These are phyloP conservation scores for Molossus molossus DNA, from an alignment of 2,797 vertebrate species.

Conservation along the genomic window DNA sequence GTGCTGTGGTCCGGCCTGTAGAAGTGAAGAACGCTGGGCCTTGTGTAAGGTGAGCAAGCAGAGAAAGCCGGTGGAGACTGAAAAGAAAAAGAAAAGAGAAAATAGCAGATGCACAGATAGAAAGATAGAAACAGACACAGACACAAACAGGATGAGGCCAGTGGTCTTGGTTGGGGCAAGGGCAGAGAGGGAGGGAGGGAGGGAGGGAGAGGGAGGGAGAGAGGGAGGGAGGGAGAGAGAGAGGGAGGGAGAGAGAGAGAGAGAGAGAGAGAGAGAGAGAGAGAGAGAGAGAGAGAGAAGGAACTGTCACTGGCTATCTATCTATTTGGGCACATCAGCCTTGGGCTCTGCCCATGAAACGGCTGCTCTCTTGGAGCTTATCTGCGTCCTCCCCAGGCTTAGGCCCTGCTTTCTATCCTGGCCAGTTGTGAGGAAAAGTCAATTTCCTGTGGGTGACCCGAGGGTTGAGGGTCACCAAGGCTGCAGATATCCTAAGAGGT, in stretches of 20 bases:
- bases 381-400: not conserved
- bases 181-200: fast-evolving
- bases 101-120: not conserved
- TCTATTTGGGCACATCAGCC: not conserved
- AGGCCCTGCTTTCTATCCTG: not conserved
- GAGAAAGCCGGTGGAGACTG: not conserved
- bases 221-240: not conserved
- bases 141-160: not conserved
- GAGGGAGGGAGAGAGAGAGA: no score
- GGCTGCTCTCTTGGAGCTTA: not conserved
- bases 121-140: no score
- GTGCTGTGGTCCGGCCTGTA: not conserved
- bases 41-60: not conserved
- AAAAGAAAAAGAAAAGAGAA: not conserved
- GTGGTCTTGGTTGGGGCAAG: not conserved
- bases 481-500: not conserved
- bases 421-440: not conserved
- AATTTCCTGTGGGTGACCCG: not conserved
- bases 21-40: not conserved
- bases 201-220: no score
- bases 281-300: not conserved
- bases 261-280: not conserved
- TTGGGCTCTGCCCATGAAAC: not conserved
- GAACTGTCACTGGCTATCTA: not conserved
- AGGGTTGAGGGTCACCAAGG: not conserved